A percentile compares a stretch with the other conserved stretches of the same genome.
phyloP scores from a whole-genome alignment of 2,888 invertebrate species.

The Drosophila lacicola region DNA sequence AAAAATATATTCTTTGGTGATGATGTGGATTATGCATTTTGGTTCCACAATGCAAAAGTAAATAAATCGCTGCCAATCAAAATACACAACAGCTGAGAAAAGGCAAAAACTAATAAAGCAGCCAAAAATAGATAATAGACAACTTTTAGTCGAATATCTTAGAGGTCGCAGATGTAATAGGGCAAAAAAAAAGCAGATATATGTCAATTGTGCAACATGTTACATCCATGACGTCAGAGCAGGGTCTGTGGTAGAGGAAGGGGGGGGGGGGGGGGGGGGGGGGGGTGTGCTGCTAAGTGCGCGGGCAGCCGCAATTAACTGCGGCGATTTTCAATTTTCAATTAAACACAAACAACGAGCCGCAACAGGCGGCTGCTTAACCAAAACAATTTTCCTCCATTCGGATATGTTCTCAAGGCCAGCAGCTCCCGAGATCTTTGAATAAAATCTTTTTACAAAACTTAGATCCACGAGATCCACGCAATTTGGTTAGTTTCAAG shows the following conservation, averaged over 20 bases:
- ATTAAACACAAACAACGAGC: slow-evolving; percentile 24
- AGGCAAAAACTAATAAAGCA: slow-evolving; percentile 14
- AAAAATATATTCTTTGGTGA: slow-evolving; percentile 20
- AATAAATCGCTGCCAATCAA: slow-evolving; percentile 59
- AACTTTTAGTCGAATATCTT: background rate
- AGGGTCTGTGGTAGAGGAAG: background rate
- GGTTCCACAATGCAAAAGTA: slow-evolving; percentile 43
- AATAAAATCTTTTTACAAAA: background rate
- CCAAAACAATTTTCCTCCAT: background rate
- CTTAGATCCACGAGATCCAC: slow-evolving; percentile 2
- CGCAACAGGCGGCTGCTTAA: slow-evolving; percentile 24
- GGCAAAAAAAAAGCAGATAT: too few species aligned
- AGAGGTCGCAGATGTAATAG: too few species aligned
- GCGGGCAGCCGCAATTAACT: slow-evolving; percentile 60
- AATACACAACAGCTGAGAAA: slow-evolving; percentile 35
- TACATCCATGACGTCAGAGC: slow-evolving; percentile 49
- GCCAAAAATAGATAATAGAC: slow-evolving; percentile 29
- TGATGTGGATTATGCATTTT: slow-evolving; percentile 34
- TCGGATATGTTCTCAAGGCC: slow-evolving; percentile 53
- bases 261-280: background rate
- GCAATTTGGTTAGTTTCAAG: slow-evolving; percentile 30
- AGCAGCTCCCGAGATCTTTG: slow-evolving; percentile 19
- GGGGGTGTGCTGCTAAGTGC: slow-evolving; percentile 29
- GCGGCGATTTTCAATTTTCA: slow-evolving; percentile 58
- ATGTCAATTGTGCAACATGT: slow-evolving; percentile 61